Evolutionary conservation across 2,113 vertebrate species (phyloP).

Genomic region (Triplophysa tibetana): DNA sequence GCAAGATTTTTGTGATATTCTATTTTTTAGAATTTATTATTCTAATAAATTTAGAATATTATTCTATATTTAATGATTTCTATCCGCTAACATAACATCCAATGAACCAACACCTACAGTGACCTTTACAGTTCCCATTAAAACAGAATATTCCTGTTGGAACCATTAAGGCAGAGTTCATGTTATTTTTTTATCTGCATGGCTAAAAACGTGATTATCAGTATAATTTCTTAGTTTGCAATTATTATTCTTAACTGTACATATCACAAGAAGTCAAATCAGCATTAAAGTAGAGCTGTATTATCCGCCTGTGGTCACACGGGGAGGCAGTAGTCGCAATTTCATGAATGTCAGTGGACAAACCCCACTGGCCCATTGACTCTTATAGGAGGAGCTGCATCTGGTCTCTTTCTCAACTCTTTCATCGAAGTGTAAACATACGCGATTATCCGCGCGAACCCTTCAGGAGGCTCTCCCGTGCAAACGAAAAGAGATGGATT

Average conservation of each 20-base stretch:
- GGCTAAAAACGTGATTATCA: background rate
- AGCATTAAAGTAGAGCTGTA: background rate
- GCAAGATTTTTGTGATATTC: too few species aligned
- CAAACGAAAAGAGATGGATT: background rate
- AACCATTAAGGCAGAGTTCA: too few species aligned
- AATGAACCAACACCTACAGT: too few species aligned
- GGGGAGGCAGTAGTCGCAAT: conserved; percentile 18
- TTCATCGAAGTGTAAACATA: background rate
- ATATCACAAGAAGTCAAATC: background rate
- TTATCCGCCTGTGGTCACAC: background rate
- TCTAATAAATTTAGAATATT: too few species aligned
- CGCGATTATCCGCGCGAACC: background rate
- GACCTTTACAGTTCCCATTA: too few species aligned
- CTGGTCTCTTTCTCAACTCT: conserved; percentile 10
- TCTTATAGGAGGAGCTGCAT: conserved; percentile 18
- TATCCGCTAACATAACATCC: too few species aligned
- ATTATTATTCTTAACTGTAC: background rate
- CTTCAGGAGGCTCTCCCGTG: background rate
- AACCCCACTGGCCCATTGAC: conserved; percentile 8
- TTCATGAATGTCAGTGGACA: conserved; percentile 3
- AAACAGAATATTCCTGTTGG: too few species aligned
- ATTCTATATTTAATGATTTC: too few species aligned
- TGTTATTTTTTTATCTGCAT: background rate
- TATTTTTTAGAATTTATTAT: too few species aligned
- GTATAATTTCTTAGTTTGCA: too few species aligned